These are phyloP conservation scores for Lepus oiostolus DNA, from an alignment of 2,797 vertebrate genomes.

Conservation along the genomic window DNA sequence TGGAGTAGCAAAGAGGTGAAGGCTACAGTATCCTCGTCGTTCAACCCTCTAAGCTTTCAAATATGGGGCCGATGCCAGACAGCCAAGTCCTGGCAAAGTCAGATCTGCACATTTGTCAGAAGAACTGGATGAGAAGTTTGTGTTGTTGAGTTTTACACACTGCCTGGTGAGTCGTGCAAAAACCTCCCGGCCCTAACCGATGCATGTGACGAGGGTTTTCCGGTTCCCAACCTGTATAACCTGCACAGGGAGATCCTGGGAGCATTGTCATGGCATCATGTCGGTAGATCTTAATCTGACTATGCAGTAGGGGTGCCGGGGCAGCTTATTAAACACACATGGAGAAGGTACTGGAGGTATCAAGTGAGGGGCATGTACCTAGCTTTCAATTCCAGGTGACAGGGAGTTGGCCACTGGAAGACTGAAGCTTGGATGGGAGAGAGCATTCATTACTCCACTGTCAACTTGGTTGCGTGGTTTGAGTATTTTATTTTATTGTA, in stretches of 20 bases:
- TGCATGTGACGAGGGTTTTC: neutral
- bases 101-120: neutral
- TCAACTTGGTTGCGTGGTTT: neutral
- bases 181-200: neutral
- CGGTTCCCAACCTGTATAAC: neutral
- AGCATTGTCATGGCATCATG: neutral
- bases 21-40: neutral
- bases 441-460: neutral
- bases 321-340: neutral
- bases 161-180: neutral
- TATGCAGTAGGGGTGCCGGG: neutral
- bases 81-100: neutral
- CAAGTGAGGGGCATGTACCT: neutral
- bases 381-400: neutral
- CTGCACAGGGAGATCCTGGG: fast-evolving
- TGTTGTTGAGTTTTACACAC: neutral
- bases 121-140: neutral
- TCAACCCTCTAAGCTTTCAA: neutral
- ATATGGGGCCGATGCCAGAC: too few relatives aligned
- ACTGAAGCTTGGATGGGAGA: neutral
- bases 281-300: neutral
- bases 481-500: neutral
- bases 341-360: neutral
- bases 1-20: neutral
- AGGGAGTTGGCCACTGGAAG: neutral